Evolutionary conservation across 2,888 invertebrate genomes (phyloP).

Genomic region (Papilio demoleus): DNA sequence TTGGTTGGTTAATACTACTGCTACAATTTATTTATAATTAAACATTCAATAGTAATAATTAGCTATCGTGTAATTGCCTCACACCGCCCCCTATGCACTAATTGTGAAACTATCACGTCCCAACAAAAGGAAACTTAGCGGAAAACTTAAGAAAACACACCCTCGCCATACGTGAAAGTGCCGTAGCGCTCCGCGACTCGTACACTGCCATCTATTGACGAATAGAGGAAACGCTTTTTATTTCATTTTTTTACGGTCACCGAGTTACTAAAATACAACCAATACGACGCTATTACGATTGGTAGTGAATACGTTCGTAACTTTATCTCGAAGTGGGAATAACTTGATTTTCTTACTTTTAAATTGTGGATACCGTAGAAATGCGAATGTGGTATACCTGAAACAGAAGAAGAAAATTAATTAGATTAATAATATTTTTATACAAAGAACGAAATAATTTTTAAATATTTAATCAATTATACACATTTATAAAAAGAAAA

Average conservation of each 20-base stretch:
- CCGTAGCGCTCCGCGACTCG: constrained; percentile 49
- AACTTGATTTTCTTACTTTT: constrained; percentile 41
- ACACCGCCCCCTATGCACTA: constrained; percentile 74
- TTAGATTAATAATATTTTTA: no score
- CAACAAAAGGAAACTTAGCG: constrained; percentile 63
- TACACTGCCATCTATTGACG: constrained; percentile 70
- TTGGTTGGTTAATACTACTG: no score
- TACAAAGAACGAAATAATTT: no score
- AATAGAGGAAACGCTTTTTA: constrained; percentile 57
- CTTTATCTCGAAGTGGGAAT: constrained; percentile 24
- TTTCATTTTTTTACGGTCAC: constrained; percentile 41
- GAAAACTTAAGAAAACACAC: constrained; percentile 73
- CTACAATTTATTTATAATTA: background rate
- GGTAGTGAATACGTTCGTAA: constrained; percentile 39
- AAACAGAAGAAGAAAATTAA: constrained; percentile 52
- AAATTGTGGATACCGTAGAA: constrained; percentile 3
- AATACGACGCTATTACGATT: constrained; percentile 42
- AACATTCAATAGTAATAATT: background rate
- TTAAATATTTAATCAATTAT: no score
- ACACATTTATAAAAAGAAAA: no score
- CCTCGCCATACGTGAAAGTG: constrained; percentile 57
- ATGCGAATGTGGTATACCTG: constrained; percentile 54
- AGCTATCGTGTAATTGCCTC: constrained; percentile 41
- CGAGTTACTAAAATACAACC: constrained; percentile 41
- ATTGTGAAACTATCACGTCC: constrained; percentile 69